phyloP scores from a whole-genome alignment of 2,888 invertebrate species.

The Chloromyia formosa region DNA sequence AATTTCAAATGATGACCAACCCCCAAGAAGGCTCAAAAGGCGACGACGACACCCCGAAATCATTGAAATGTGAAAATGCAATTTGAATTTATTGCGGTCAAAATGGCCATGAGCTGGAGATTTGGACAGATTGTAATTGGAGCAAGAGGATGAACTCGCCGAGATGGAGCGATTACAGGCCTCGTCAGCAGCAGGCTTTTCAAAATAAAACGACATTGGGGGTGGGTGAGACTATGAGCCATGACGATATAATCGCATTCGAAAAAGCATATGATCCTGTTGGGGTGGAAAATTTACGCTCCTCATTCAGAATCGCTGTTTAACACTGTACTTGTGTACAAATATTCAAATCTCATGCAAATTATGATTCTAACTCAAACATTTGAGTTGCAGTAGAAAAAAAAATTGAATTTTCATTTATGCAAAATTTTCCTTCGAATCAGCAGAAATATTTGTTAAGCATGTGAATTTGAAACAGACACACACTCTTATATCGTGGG shows the following conservation, averaged over 20 bases:
- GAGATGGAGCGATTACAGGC: not conserved
- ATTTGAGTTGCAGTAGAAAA: slow-evolving; percentile 25
- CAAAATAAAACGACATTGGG: not conserved
- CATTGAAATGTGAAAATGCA: slow-evolving; percentile 41
- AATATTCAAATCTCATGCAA: slow-evolving; percentile 38
- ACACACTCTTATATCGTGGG: not conserved
- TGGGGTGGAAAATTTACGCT: slow-evolving; percentile 20
- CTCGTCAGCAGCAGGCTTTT: not conserved
- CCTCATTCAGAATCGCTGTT: not conserved
- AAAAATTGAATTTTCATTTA: slow-evolving; percentile 39
- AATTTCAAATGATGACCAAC: slow-evolving; percentile 18
- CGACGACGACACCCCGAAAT: slow-evolving; percentile 28
- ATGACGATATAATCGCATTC: slow-evolving; percentile 34
- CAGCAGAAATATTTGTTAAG: slow-evolving; percentile 39
- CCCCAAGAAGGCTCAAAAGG: not conserved
- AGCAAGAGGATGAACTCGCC: not conserved
- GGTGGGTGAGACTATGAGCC: slow-evolving; percentile 16
- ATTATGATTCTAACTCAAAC: slow-evolving; percentile 39
- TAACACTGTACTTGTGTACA: not conserved
- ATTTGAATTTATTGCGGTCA: slow-evolving; percentile 43
- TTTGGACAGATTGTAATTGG: not conserved
- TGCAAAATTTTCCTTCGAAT: slow-evolving; percentile 39
- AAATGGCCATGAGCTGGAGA: not conserved
- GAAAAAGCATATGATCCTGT: slow-evolving; percentile 24
- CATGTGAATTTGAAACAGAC: slow-evolving; percentile 8